Evolutionary conservation across 2,113 vertebrate species (phyloP).

Genomic region (Heloderma charlesbogerti): DNA sequence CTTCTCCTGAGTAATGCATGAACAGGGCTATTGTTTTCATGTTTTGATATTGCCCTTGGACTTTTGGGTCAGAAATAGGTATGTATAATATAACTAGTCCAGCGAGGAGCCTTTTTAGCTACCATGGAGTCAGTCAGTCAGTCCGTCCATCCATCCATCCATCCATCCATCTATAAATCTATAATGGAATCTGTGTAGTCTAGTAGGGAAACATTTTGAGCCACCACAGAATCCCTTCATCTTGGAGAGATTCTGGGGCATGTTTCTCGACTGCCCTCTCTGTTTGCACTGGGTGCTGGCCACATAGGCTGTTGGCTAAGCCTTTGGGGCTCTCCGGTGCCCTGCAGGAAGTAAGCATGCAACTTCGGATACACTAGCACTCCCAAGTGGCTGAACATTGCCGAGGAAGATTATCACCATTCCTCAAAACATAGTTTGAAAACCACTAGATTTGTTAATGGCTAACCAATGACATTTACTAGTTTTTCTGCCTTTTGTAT

Average conservation of each 20-base stretch:
- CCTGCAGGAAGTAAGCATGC: not conserved
- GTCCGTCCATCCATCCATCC: no score
- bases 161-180: no score
- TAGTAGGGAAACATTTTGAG: no score
- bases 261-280: not conserved
- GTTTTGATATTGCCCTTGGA: no score
- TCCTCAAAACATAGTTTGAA: not conserved
- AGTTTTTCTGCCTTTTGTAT: conserved; percentile 21
- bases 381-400: not conserved
- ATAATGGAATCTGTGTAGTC: no score
- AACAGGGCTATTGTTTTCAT: no score
- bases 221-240: not conserved
- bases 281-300: not conserved
- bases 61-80: no score
- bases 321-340: not conserved
- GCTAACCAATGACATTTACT: not conserved
- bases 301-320: not conserved
- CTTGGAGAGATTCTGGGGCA: not conserved
- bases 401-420: not conserved
- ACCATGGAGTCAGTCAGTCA: no score
- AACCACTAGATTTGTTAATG: not conserved
- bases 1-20: no score
- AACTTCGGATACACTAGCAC: not conserved
- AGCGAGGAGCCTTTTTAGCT: no score
- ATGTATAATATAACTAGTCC: no score